phyloP scores from a whole-genome alignment of 2,797 vertebrate genomes.

The Pagetopsis macropterus region DNA sequence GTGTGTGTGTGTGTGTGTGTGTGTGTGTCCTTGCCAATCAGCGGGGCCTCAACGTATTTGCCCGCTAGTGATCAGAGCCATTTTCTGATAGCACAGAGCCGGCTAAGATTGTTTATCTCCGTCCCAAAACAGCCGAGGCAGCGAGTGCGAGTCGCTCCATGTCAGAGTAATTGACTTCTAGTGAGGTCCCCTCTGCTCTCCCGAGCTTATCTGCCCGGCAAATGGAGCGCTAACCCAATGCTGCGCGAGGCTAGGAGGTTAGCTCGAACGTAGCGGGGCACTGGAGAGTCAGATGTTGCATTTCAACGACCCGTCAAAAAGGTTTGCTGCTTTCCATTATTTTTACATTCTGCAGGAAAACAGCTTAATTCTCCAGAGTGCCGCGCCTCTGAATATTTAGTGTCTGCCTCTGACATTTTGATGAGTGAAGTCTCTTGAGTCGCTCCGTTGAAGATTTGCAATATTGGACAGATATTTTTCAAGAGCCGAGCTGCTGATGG shows the following conservation, averaged over 20 bases:
- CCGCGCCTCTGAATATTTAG: slow-evolving; percentile 75
- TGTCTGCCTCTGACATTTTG: slow-evolving; percentile 74
- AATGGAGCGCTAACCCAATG: slow-evolving; percentile 33
- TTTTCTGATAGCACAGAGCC: slow-evolving; percentile 56
- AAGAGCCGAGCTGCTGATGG: slow-evolving; percentile 58
- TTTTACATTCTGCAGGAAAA: slow-evolving; percentile 75
- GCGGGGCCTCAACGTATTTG: slow-evolving; percentile 43
- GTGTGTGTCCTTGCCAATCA: slow-evolving; percentile 44
- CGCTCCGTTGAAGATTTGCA: slow-evolving; percentile 63
- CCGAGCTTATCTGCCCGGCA: slow-evolving; percentile 31
- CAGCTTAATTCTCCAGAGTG: slow-evolving; percentile 75
- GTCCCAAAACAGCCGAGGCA: slow-evolving; percentile 56
- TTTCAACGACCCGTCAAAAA: slow-evolving; percentile 76
- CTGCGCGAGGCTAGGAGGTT: slow-evolving; percentile 53
- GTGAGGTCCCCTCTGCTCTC: slow-evolving; percentile 34
- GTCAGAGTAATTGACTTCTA: slow-evolving; percentile 69
- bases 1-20: slow-evolving; percentile 54
- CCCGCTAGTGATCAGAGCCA: slow-evolving; percentile 55
- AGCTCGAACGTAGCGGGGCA: slow-evolving; percentile 42
- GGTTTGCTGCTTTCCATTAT: slow-evolving; percentile 74
- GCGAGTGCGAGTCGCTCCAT: neutral
- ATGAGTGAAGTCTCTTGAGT: slow-evolving; percentile 76
- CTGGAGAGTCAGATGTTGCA: slow-evolving; percentile 63
- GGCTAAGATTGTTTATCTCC: slow-evolving; percentile 65
- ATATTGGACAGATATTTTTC: slow-evolving; percentile 71